These are phyloP conservation scores for Ataeniobius toweri DNA, from an alignment of 2,797 vertebrate species.

Conservation along the genomic window DNA sequence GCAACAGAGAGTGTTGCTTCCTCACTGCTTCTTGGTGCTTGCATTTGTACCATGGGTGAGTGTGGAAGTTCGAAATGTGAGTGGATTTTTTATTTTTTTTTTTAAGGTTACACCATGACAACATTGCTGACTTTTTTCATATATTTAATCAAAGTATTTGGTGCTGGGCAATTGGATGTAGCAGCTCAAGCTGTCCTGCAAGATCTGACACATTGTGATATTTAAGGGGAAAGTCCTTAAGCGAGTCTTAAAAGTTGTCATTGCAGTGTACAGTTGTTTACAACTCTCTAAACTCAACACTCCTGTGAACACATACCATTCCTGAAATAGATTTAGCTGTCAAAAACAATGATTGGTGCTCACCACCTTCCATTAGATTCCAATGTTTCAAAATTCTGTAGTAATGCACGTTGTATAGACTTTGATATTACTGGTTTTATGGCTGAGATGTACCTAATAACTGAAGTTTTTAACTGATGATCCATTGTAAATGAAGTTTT, in stretches of 20 bases:
- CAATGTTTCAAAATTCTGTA: conserved; percentile 96
- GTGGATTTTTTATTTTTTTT: conserved; percentile 58
- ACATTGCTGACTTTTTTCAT: conserved; percentile 66
- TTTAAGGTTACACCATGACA: conserved; percentile 68
- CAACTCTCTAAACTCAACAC: conserved; percentile 87
- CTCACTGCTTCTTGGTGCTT: conserved; percentile 76
- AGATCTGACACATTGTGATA: conserved; percentile 84
- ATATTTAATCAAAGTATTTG: conserved; percentile 81
- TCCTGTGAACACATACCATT: conserved; percentile 80
- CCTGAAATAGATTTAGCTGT: conserved; percentile 88
- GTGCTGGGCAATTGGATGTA: conserved; percentile 87
- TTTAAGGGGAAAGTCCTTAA: conserved; percentile 85
- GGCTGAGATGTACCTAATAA: conserved; percentile 97
- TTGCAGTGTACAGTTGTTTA: conserved; percentile 92
- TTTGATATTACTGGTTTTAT: conserved; percentile 99
- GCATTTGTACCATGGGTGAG: conserved; percentile 77
- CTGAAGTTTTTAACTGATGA: conserved; percentile 97
- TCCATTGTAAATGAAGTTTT: conserved; percentile 99
- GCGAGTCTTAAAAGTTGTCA: conserved; percentile 85
- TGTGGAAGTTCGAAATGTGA: conserved; percentile 64
- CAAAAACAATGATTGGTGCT: conserved; percentile 91
- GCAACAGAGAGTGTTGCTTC: conserved; percentile 67
- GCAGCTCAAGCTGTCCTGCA: conserved; percentile 85
- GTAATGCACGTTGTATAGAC: conserved; percentile 99
- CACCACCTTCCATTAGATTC: conserved; percentile 92